phyloP scores from a whole-genome alignment of 2,888 invertebrate genomes.

The Operophtera brumata region DNA sequence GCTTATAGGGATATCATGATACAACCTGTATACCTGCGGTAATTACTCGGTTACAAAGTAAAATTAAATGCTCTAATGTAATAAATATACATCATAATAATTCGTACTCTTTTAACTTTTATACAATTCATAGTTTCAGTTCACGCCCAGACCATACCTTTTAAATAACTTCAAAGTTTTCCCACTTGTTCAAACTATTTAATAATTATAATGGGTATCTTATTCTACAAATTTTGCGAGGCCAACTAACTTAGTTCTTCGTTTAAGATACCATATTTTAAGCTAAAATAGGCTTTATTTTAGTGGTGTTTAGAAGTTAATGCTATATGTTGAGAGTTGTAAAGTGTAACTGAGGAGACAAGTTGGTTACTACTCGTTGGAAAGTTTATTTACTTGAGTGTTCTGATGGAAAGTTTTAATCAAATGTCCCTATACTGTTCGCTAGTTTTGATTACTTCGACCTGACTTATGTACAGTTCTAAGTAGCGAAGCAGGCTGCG shows the following conservation, averaged over 20 bases:
- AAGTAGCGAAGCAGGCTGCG: no score
- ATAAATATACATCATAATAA: constrained; percentile 15
- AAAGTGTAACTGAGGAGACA: constrained; percentile 28
- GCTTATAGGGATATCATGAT: no score
- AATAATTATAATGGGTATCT: constrained; percentile 45
- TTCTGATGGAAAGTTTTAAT: not conserved
- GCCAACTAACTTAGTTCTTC: constrained; percentile 14
- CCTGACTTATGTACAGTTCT: not conserved
- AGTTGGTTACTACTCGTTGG: constrained; percentile 42
- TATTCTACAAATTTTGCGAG: constrained; percentile 38
- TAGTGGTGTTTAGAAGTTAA: not conserved
- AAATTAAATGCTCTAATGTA: not conserved
- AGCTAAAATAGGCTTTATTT: constrained; percentile 6
- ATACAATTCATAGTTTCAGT: constrained; percentile 23
- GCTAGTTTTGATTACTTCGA: not conserved
- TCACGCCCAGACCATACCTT: constrained; percentile 31
- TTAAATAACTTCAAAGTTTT: constrained; percentile 38
- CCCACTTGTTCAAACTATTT: constrained; percentile 37
- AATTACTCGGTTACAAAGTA: not conserved
- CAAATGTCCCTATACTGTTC: not conserved
- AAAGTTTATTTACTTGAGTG: constrained; percentile 20
- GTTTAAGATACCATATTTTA: not conserved
- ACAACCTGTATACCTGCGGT: no score
- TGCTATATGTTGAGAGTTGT: not conserved
- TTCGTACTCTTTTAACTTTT: constrained; percentile 7